A percentile compares a stretch with the other conserved stretches of the same genome.
Conservation (phyloP, 2,797 vertebrate genomes). For the Tokudaia muenninki region DNA sequence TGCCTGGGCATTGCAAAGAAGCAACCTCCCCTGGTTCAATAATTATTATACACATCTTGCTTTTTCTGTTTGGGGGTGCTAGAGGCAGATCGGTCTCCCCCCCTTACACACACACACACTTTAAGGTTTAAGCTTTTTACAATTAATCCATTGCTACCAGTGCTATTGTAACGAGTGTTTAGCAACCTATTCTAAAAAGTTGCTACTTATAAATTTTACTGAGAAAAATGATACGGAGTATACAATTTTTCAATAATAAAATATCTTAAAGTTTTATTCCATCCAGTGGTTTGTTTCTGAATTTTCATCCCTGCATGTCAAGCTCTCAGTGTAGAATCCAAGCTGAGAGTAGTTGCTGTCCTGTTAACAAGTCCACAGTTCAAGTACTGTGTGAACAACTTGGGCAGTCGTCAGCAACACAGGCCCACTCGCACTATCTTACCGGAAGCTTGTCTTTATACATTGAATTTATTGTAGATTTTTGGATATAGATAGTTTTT, state of each 20-base stretch:
- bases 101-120: neutral
- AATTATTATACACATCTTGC: slow-evolving; percentile 14
- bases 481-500: neutral
- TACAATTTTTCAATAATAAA: slow-evolving; percentile 59
- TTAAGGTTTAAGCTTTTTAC: slow-evolving; percentile 34
- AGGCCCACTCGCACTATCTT: neutral
- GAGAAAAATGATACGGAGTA: neutral
- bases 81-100: neutral
- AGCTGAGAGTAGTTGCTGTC: neutral
- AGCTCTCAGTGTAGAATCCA: neutral
- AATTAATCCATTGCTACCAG: slow-evolving; percentile 42
- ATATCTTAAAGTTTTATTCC: slow-evolving; percentile 43
- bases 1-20: slow-evolving; percentile 11
- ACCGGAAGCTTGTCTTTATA: neutral
- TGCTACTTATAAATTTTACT: neutral
- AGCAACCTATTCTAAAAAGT: slow-evolving; percentile 47
- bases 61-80: slow-evolving; percentile 33
- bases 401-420: neutral
- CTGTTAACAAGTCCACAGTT: neutral
- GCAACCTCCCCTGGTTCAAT: neutral
- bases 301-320: neutral
- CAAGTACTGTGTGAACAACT: neutral
- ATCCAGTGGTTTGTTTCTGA: slow-evolving; percentile 38
- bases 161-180: slow-evolving; percentile 45
- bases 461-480: slow-evolving; percentile 29